Base-by-base conservation (phyloP, 2,113 vertebrate genomes). In the Conger conger region DNA sequence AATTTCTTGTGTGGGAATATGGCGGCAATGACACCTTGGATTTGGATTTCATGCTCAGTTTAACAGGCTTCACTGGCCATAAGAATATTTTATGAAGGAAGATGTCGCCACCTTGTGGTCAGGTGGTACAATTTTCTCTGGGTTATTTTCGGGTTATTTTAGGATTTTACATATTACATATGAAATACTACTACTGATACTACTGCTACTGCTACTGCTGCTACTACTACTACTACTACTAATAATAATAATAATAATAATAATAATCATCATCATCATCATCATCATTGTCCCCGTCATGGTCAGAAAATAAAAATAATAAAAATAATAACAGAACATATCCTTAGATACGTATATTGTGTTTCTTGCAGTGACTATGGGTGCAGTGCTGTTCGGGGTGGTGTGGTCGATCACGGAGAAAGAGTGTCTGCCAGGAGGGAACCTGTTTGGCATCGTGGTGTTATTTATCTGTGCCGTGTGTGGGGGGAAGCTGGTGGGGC, bases 371-470 rank as follows among this genome's bases (percentile, higher is more conserved):
- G 81, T 23, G 68, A 40, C 73, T 33, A 76, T 81, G 80, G 85
- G 33, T 3, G 87, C 91, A 2, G 93, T 99, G 82, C 79, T 99
- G 77, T 97, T 97, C 85, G 97, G 96, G 0, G 94, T 96, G 0
- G 88, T 95, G 36, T 99, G 97, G 98, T 95, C 97, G 33, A 87
- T 99, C 89, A 96, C 97, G 0, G 96, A 95, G 36, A 36, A 73
- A 0, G 93, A 97, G 80, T 97, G 97, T 91, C 92, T 97, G 23
- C 98, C 98, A 15, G 97, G 97, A 79, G 96, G 96, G 86, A 98
- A 97, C 81, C 91, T 99, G 0, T 99, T 99, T 79, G 97, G 97
- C 87, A 93, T 98, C 88, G 86, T 97, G 83, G 89, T 96, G 86
- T 94, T 99, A 83, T 96, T 98, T 89, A 94, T 97, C 81, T 94